Conservation (phyloP, 2,888 invertebrate genomes). For the Meganola albula region DNA sequence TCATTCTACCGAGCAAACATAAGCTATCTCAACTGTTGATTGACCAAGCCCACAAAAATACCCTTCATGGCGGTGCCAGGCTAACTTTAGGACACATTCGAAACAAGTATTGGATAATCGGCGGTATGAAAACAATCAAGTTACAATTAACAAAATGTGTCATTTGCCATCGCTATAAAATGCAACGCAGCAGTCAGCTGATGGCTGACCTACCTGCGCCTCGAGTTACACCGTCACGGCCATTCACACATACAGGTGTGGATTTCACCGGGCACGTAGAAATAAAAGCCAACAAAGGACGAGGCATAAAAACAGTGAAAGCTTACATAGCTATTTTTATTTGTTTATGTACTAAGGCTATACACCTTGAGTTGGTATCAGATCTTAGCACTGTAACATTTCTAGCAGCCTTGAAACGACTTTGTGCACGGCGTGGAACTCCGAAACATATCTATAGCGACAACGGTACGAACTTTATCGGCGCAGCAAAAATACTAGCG, state of each 20-base stretch:
- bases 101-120: constrained; percentile 5
- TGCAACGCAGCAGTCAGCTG: not conserved
- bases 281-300: constrained; percentile 9
- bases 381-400: not conserved
- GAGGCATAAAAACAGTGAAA: constrained; percentile 1
- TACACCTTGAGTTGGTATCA: constrained; percentile 2
- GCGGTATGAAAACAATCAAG: constrained; percentile 6
- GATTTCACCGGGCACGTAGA: constrained; percentile 10
- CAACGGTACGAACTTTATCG: constrained; percentile 1
- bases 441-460: not conserved
- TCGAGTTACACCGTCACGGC: constrained; percentile 1
- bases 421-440: constrained; percentile 1
- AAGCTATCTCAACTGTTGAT: not conserved
- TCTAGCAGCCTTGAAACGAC: constrained; percentile 1
- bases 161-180: constrained; percentile 5
- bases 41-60: not conserved
- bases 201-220: constrained; percentile 4
- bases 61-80: not conserved
- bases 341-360: constrained; percentile 1
- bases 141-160: constrained; percentile 7
- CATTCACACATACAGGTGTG: constrained; percentile 6
- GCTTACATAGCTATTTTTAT: constrained; percentile 1
- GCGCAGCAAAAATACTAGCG: not conserved
- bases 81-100: constrained; percentile 4
- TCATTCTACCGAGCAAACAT: constrained; percentile 1